phyloP scores from a whole-genome alignment of 2,113 vertebrate species.

The Cyanoderma ruficeps region DNA sequence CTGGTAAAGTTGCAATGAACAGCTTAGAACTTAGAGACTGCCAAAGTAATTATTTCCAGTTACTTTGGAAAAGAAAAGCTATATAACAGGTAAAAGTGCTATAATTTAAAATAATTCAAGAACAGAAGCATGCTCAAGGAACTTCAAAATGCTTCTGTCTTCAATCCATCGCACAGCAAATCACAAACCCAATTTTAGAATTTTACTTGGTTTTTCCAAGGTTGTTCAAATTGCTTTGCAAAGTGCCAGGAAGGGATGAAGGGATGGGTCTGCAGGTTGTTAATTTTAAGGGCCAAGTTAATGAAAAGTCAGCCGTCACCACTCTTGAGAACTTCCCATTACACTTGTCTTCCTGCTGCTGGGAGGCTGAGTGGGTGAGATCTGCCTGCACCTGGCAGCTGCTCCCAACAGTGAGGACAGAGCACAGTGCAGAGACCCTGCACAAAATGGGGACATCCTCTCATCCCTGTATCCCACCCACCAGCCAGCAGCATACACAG shows the following conservation, averaged over 20 bases:
- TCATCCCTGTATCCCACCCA: fast-evolving
- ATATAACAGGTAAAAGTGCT: not conserved
- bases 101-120: not conserved
- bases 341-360: not conserved
- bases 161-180: not conserved
- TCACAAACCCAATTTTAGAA: not conserved
- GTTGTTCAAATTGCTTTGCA: not conserved
- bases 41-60: not conserved
- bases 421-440: fast-evolving
- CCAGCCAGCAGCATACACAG: not conserved
- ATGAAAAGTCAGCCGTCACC: not conserved
- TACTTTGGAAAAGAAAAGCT: not conserved
- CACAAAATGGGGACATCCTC: not conserved
- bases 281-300: not conserved
- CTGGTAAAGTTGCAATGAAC: not conserved
- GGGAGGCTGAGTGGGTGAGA: not conserved
- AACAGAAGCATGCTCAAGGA: not conserved
- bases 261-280: not conserved
- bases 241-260: not conserved
- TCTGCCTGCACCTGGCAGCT: not conserved
- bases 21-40: not conserved
- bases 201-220: fast-evolving
- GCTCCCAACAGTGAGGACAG: fast-evolving
- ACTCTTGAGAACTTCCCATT: not conserved
- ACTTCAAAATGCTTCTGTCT: not conserved